phyloP scores from a whole-genome alignment of 2,113 vertebrate species.

The Xenopus laevis region DNA sequence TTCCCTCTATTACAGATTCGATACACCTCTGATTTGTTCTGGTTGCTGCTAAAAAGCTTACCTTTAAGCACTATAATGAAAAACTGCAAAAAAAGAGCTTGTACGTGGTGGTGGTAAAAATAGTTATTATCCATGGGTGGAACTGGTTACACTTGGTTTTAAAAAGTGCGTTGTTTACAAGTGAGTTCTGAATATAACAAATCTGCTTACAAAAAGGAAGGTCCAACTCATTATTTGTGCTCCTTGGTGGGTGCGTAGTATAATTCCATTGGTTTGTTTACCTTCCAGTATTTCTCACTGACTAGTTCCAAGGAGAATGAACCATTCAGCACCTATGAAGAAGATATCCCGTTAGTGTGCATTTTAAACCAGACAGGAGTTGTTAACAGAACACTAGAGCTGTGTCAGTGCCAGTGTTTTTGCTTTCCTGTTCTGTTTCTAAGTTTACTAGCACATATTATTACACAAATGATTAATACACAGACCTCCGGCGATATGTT shows the following conservation, averaged over 20 bases:
- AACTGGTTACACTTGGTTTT: background rate
- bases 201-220: background rate
- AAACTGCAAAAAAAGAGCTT: background rate
- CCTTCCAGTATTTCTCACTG: slow-evolving; percentile 99
- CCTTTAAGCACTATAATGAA: background rate
- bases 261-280: slow-evolving; percentile 99
- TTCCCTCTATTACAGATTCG: background rate
- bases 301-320: slow-evolving; percentile 97
- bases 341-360: background rate
- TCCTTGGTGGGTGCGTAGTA: slow-evolving; percentile 98
- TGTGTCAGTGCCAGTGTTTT: too few relatives aligned
- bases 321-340: slow-evolving; percentile 85
- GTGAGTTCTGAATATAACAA: background rate
- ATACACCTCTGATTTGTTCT: background rate
- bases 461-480: too few relatives aligned
- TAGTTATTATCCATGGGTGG: background rate
- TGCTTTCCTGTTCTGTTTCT: too few relatives aligned
- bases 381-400: too few relatives aligned
- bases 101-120: background rate
- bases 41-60: background rate
- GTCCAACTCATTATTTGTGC: slow-evolving; percentile 79
- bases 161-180: slow-evolving; percentile 40
- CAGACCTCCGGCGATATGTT: too few relatives aligned
- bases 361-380: too few relatives aligned
- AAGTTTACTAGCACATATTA: too few relatives aligned